Percentiles rank a stretch among this genome's conserved stretches.
Conservation (phyloP, 2,113 vertebrate genomes). For the Candoia aspera region DNA sequence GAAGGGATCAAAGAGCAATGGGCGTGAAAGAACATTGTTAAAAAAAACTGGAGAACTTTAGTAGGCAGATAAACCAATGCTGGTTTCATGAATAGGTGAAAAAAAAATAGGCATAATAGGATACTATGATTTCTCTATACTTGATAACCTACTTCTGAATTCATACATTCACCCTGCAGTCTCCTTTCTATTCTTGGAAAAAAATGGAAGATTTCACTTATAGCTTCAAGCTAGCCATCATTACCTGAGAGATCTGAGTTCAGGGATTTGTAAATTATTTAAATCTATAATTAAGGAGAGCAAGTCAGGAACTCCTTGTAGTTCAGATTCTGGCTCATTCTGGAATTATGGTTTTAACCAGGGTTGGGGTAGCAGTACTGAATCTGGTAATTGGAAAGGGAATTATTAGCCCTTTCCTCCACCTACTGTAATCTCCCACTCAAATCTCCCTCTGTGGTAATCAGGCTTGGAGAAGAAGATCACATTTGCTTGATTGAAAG, state of each 20-base stretch:
- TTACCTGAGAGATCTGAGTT: background rate
- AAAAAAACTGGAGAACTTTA: background rate
- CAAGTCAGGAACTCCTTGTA: background rate
- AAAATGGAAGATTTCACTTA: background rate
- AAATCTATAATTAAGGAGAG: background rate
- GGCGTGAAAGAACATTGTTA: background rate
- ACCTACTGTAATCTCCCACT: background rate
- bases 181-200: background rate
- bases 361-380: background rate
- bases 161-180: background rate
- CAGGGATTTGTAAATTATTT: background rate
- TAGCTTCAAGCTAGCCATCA: background rate
- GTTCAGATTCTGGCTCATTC: background rate
- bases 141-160: background rate
- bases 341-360: background rate
- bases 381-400: background rate
- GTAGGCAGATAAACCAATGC: background rate
- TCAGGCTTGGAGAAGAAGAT: background rate
- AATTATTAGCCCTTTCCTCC: background rate
- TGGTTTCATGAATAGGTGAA: background rate
- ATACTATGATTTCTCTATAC: background rate
- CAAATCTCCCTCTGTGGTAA: background rate
- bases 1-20: background rate
- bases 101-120: background rate
- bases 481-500: background rate